phyloP scores from a whole-genome alignment of 2,113 vertebrate genomes.

The Myiopsitta monachus region DNA sequence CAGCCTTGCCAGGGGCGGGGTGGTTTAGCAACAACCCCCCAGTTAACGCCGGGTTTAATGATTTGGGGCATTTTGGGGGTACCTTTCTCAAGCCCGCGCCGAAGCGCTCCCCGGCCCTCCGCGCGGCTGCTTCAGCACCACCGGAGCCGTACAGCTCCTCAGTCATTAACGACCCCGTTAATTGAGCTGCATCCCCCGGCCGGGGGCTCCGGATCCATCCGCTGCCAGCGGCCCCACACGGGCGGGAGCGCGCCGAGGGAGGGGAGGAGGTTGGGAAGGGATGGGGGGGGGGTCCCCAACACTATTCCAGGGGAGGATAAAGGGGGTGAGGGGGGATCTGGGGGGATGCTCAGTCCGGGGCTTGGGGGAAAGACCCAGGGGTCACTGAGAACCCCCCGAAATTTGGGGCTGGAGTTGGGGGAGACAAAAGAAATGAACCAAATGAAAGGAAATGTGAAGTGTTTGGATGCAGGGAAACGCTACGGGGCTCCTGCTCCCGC shows the following conservation, averaged over 20 bases:
- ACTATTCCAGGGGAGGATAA: neutral
- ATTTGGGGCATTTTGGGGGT: neutral
- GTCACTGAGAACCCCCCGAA: rapidly evolving
- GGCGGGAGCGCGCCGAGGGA: no score
- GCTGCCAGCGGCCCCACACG: neutral
- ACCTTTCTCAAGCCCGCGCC: neutral
- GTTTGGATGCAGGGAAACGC: neutral
- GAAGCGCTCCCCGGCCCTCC: neutral
- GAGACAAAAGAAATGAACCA: neutral
- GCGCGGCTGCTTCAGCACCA: neutral
- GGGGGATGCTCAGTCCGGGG: neutral
- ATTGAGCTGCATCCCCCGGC: neutral
- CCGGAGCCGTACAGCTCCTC: neutral
- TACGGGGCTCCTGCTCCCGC: neutral
- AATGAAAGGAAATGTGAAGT: neutral
- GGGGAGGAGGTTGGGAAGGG: neutral
- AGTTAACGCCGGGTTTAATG: neutral
- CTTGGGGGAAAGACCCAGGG: neutral
- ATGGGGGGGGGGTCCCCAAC: neutral
- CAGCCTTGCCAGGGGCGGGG: neutral
- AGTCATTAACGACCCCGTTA: slow-evolving; percentile 17
- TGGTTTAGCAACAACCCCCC: neutral
- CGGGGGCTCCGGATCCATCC: neutral
- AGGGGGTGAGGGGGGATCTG: neutral
- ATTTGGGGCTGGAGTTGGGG: neutral